Percentiles rank a stretch among this genome's conserved stretches.
Evolutionary conservation across 2,797 vertebrate genomes (phyloP).

Genomic region (Rhyacichthys aspro): DNA sequence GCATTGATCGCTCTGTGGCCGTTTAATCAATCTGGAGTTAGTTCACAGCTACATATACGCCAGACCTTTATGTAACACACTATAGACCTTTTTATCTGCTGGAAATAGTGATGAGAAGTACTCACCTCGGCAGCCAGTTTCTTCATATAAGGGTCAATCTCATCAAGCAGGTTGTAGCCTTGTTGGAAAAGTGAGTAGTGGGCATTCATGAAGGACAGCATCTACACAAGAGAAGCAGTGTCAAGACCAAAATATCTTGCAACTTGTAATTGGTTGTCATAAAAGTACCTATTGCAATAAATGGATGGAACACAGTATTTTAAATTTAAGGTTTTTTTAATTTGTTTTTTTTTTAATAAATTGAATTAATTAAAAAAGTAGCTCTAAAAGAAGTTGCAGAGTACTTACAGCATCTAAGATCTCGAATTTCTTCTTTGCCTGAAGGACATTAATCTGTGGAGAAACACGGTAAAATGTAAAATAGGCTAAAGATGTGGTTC

Average conservation of each 20-base stretch:
- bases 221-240: slow-evolving; percentile 72
- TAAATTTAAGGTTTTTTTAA: too few relatives aligned
- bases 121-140: slow-evolving; percentile 93
- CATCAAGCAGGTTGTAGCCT: slow-evolving; percentile 91
- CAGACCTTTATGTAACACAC: background rate
- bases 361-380: background rate
- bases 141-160: slow-evolving; percentile 96
- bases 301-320: too few relatives aligned
- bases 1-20: slow-evolving; percentile 37
- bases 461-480: slow-evolving; percentile 6
- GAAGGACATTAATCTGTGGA: slow-evolving; percentile 94
- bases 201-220: slow-evolving; percentile 98
- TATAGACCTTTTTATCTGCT: background rate
- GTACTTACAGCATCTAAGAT: slow-evolving; percentile 92
- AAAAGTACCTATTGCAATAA: too few relatives aligned
- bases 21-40: slow-evolving; percentile 9
- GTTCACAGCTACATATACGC: background rate
- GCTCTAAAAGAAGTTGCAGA: background rate
- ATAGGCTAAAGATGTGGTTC: too few relatives aligned
- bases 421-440: slow-evolving; percentile 98
- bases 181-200: slow-evolving; percentile 97
- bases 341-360: background rate
- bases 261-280: too few relatives aligned
- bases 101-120: background rate
- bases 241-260: background rate